Conservation (phyloP, 2,797 vertebrate genomes). For the Ptychadena robeensis region DNA sequence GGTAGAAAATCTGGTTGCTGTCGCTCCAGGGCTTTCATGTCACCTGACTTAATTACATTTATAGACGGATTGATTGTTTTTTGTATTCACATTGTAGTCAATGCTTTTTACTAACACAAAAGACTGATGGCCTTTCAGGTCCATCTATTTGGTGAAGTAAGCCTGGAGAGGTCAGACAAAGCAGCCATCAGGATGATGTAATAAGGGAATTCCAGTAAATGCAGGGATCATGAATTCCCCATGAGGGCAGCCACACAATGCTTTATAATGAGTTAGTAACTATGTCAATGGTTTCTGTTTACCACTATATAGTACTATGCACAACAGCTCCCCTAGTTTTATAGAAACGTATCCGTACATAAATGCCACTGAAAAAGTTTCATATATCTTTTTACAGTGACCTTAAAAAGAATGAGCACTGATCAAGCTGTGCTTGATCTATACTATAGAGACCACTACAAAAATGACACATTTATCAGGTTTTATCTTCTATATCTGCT, state of each 20-base stretch:
- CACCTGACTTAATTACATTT: not conserved
- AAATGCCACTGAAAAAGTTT: too few species aligned
- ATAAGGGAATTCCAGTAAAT: not conserved
- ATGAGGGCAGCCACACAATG: not conserved
- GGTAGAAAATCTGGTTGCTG: not conserved
- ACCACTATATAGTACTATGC: too few species aligned
- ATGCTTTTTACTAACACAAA: not conserved
- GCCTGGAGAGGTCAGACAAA: not conserved
- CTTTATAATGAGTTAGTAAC: too few species aligned
- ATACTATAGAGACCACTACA: too few species aligned
- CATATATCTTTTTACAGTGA: too few species aligned
- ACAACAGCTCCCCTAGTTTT: too few species aligned
- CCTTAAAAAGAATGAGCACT: too few species aligned
- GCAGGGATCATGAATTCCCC: not conserved
- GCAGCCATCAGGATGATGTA: not conserved
- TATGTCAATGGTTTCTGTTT: too few species aligned
- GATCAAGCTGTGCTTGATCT: too few species aligned
- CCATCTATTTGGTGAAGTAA: not conserved
- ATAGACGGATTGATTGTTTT: not conserved
- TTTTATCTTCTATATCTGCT: too few species aligned
- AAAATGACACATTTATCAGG: too few species aligned
- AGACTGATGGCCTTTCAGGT: not conserved
- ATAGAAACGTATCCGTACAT: too few species aligned
- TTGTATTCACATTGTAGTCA: not conserved
- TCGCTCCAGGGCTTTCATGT: not conserved